A percentile compares a stretch with the other conserved stretches of the same genome.
These are phyloP conservation scores for Proteles cristata DNA, from an alignment of 2,113 vertebrate genomes.

Conservation along the genomic window DNA sequence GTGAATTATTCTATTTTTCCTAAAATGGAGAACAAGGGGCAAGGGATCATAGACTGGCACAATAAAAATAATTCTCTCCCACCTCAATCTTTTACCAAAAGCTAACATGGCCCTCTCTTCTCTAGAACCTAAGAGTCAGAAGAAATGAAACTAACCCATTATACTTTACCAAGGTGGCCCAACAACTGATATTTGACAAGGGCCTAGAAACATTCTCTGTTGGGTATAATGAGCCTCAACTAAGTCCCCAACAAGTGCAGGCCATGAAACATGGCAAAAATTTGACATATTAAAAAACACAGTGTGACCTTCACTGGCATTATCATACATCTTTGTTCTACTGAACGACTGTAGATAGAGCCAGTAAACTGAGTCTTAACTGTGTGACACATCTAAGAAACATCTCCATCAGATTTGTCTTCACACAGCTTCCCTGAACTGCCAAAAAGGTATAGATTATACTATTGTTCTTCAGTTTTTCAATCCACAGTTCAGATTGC, in stretches of 20 bases:
- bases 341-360: background rate
- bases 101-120: background rate
- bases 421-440: background rate
- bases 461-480: background rate
- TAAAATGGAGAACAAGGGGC: background rate
- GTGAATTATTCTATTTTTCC: background rate
- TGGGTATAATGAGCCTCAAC: background rate
- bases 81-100: background rate
- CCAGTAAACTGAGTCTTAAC: background rate
- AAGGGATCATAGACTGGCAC: background rate
- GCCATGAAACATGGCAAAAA: background rate
- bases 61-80: background rate
- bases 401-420: background rate
- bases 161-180: background rate
- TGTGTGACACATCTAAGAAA: constrained; percentile 5
- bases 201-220: background rate
- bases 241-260: background rate
- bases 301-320: background rate
- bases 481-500: background rate
- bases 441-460: background rate
- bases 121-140: background rate
- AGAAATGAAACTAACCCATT: background rate
- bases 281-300: background rate
- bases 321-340: background rate
- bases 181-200: background rate